phyloP scores from a whole-genome alignment of 64 coral and sea anemone species.

The Porites lutea region DNA sequence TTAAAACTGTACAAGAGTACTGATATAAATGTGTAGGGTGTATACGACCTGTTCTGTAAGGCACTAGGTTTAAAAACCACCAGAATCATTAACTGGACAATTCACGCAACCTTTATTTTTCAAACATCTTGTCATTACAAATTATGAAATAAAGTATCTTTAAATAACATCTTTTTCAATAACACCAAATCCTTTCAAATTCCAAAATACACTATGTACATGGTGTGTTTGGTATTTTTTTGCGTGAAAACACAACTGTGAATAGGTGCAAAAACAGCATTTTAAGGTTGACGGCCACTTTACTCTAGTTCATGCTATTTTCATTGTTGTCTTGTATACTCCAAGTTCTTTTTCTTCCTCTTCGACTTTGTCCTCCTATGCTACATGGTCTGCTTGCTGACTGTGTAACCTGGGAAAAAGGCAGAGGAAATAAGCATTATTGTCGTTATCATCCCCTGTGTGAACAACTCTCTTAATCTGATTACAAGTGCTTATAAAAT shows the following conservation, averaged over 20 bases:
- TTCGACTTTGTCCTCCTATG: neutral
- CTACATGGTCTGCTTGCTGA: neutral
- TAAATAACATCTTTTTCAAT: neutral
- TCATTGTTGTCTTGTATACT: neutral
- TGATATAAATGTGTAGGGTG: no score
- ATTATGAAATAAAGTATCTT: neutral
- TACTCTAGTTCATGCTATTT: neutral
- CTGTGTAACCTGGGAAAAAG: conserved; percentile 4
- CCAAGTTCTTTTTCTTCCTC: neutral
- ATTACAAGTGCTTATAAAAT: no score
- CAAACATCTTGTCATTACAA: neutral
- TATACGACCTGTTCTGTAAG: no score
- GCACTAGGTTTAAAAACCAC: no score
- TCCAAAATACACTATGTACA: neutral
- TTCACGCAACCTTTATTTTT: neutral
- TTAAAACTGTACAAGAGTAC: no score
- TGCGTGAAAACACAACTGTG: neutral
- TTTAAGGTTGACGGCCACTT: neutral
- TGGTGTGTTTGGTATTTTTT: neutral
- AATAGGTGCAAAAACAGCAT: neutral
- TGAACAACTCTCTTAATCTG: no score
- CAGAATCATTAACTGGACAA: neutral
- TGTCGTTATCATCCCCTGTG: no score
- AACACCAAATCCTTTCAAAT: conserved; percentile 17
- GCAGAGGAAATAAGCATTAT: neutral